phyloP scores from a whole-genome alignment of 2,888 invertebrate genomes.

The Idaea straminata region DNA sequence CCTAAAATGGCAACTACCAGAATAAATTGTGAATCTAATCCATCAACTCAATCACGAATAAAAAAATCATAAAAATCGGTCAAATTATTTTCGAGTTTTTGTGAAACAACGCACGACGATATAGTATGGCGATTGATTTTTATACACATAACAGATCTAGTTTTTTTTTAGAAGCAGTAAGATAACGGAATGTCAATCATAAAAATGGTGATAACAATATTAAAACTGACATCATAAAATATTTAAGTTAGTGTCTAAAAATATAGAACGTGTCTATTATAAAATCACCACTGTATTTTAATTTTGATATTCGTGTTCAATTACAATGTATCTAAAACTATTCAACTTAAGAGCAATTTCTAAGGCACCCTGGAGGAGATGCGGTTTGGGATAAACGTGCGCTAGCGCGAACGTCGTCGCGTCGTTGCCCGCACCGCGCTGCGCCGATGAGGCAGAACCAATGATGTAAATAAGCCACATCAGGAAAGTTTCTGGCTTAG shows the following conservation, averaged over 20 bases:
- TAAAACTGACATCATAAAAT: neutral
- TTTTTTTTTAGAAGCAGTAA: neutral
- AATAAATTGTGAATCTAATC: too few relatives aligned
- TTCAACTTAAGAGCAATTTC: constrained; percentile 19
- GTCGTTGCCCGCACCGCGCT: neutral
- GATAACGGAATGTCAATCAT: neutral
- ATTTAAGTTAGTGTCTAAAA: neutral
- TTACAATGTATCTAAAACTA: neutral
- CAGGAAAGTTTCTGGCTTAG: constrained; percentile 58
- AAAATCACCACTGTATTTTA: neutral
- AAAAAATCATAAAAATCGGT: too few relatives aligned
- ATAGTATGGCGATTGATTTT: too few relatives aligned
- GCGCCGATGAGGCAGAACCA: neutral
- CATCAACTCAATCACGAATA: too few relatives aligned
- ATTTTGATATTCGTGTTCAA: neutral
- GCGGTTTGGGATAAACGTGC: constrained; percentile 51
- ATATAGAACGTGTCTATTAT: neutral
- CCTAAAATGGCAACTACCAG: too few relatives aligned
- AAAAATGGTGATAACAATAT: neutral
- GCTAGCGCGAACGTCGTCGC: constrained; percentile 52
- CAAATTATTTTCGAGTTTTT: too few relatives aligned
- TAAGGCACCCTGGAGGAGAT: constrained; percentile 41
- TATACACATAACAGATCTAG: neutral
- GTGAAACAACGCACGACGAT: too few relatives aligned
- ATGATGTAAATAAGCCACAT: constrained; percentile 57